These are phyloP conservation scores for Euzophera pinguis DNA, from an alignment of 2,888 invertebrate genomes.

Conservation along the genomic window DNA sequence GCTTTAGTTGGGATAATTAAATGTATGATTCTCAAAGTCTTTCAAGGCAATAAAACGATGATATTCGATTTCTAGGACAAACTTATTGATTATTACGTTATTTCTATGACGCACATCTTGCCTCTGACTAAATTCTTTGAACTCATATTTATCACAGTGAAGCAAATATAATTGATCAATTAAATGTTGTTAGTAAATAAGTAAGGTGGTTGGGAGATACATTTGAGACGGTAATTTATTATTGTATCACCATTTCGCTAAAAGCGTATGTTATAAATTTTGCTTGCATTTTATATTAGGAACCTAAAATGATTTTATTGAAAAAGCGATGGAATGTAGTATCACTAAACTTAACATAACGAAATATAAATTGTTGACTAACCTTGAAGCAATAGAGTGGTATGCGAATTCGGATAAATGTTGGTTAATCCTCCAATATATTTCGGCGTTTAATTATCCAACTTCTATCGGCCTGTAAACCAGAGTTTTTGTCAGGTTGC, in stretches of 20 bases:
- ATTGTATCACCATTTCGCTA: neutral
- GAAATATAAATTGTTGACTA: too few relatives aligned
- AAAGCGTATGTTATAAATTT: neutral
- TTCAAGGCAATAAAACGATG: neutral
- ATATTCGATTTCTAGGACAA: neutral
- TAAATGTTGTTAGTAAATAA: neutral
- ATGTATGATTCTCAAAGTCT: neutral
- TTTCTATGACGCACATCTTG: neutral
- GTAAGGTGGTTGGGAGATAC: neutral
- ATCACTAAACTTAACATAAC: too few relatives aligned
- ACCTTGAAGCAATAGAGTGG: too few relatives aligned
- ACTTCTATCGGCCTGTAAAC: too few relatives aligned
- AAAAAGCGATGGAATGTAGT: neutral
- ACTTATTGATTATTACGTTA: neutral
- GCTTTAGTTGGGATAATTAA: too few relatives aligned
- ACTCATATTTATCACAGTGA: neutral
- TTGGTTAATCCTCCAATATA: too few relatives aligned
- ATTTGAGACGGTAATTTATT: neutral
- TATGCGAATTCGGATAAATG: too few relatives aligned
- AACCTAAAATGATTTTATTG: neutral
- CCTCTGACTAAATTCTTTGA: constrained; percentile 5
- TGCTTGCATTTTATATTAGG: constrained; percentile 2
- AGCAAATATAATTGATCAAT: constrained; percentile 1
- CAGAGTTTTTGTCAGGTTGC: too few relatives aligned
- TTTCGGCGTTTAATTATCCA: too few relatives aligned